Evolutionary conservation across 2,888 invertebrate genomes (phyloP), one percentile per base, ranked within the genome.

Genomic region (Polymixis lichenea): DNA sequence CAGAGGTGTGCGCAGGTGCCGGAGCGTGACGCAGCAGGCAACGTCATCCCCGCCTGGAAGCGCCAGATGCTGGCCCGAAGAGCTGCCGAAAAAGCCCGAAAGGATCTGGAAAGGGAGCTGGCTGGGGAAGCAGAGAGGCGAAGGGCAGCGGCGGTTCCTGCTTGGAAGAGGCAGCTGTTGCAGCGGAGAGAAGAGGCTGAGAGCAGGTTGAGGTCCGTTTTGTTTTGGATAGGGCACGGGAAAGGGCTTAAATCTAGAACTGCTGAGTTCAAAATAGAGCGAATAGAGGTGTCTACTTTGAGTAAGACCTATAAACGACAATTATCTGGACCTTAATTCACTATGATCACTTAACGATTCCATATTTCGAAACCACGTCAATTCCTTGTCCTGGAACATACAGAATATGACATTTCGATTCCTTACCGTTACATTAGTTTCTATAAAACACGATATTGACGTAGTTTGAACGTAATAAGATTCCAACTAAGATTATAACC

Each of bases 51-150:
- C 22, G 98, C 98, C 43, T 99, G 99, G 99, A 99, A 99, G 93
- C 97, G 99, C 19, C 99, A 99, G 94, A 99, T 99, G 98, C 93
- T 99, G 93, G 99, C 99, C 4, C 98, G 99, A 90, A 98, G 99
- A 93, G 98, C 99, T 0, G 99, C 99, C 0, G 99, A 99, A 94
- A 98, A 98, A 87, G 99, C 99, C 17, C 97, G 98, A 86, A 98
- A 98, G 90, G 99, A 99, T 91, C 97, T 99, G 88, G 99, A 99
- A 94, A 98, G 98, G 92, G 98, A 98, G 90, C 97, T 99, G 89
- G 98, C 98, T 8, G 97, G 97, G 80, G 98, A 99, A 91, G 98
- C 98, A 0, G 99, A 99, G 94, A 98, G 98, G 88, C 97, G 98
- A 89, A 96, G 99, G 85, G 97, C 99, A 65, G 98, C 98, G 38